Base-by-base conservation (phyloP, 2,888 invertebrate genomes). In the Pollenia angustigena region DNA sequence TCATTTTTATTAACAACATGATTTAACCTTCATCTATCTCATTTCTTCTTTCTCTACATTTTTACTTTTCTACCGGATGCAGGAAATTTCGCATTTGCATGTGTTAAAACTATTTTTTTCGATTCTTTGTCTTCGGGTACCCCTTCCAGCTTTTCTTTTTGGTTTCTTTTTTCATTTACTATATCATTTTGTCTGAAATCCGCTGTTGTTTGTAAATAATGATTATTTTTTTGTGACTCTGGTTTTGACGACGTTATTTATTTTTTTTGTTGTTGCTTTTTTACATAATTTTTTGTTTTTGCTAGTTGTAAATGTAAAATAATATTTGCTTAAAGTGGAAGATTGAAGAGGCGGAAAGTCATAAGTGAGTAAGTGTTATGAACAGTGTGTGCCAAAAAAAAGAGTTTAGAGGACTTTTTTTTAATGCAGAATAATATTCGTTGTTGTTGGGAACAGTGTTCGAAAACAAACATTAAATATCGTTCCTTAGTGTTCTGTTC, bases 21-120 rank as follows among this genome's bases (percentile, higher is more conserved):
- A 50, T 54, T 64, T 71, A 71, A 83, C 69, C 82, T 83, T 83
- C 76, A 76, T 62, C 64, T 62, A 52, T 76, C 60, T 54, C 68
- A 46, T 82, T 69, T 69, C 40, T 50, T 71, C 9, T 42, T 42
- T 14, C 52, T 18, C 14, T 44, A 44, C 7, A 12, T 48, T 14
- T 54, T 18, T 40, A n/a, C 48, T 12, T 16, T n/a, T 64, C 48
- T 72, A 18, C 16, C 40, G 78, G 44, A 66, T 66, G 50, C 64
- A 40, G 46, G 23, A 64, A 60, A 32, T 54, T 74, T 71, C 44
- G n/a, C 16, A 8, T 56, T 2, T 58, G 12, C 46, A 4, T 52
- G 62, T 64, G 32, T 40, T 44, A 23, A 40, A 40, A 11, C 10
- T n/a, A 42, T 40, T 9, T 74, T 46, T 42, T 40, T 23, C n/a